Base-by-base conservation (phyloP, 2,888 invertebrate species). In the Agriotes lineatus region DNA sequence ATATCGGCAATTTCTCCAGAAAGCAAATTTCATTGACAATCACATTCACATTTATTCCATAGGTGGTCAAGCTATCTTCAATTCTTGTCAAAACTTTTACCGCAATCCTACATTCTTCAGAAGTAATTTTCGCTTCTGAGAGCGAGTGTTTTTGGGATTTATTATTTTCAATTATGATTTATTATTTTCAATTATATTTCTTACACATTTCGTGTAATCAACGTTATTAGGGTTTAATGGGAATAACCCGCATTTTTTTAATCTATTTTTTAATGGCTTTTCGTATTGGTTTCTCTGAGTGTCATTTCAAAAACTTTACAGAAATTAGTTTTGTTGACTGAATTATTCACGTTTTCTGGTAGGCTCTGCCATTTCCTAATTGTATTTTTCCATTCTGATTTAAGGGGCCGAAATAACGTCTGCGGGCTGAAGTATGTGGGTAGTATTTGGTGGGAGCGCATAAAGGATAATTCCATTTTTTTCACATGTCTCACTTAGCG, bases 291-390 rank as follows among this genome's bases (percentile, higher is more conserved):
- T 19, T 7, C n/a, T 66, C 52, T 18, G 58, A 74, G 25, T 14
- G 71, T 68, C 60, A 65, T 56, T 45, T 67, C 52, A 22, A 78
- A 69, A 16, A 76, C 19, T 19, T 63, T 62, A 35, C 72, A 72
- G 58, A 78, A 76, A 5, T 70, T 74, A 14, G 67, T n/a, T 73
- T 74, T 78, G 6, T 71, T 76, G 22, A 75, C n/a, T n/a, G n/a
- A n/a, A n/a, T n/a, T n/a, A n/a, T n/a, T n/a, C 0, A 30, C 30
- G 19, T 64, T 69, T 59, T 72, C 70, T 6, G 70, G 44, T 57
- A 33, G 56, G 16, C 45, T 64, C 30, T 61, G 61, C 61, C 61
- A 61, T 5, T 3, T 37, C 22, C 75, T 72, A n/a, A 72, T 64
- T 10, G 77, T 77, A 9, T 78, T 78, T 52, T 71, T 61, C 18